These are phyloP conservation scores for Eudyptes chrysolophus DNA, from an alignment of 2,113 vertebrate genomes.

Conservation along the genomic window DNA sequence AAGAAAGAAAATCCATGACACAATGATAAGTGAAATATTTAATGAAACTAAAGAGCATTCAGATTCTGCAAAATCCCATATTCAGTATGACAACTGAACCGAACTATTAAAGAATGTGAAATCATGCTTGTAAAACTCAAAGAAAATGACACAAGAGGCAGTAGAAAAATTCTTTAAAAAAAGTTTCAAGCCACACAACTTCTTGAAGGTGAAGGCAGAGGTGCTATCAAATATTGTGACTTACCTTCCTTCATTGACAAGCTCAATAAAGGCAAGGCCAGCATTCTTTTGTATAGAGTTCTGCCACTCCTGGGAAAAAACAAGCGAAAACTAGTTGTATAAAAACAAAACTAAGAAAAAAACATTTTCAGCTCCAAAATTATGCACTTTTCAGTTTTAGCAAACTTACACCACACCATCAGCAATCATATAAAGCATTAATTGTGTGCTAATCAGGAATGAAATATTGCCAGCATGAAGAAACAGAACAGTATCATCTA, in stretches of 20 bases:
- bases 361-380: conserved; percentile 24
- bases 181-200: not conserved
- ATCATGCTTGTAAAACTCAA: not conserved
- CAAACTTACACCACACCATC: conserved; percentile 3
- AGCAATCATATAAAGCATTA: not conserved
- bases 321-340: not conserved
- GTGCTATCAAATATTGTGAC: not conserved
- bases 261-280: conserved; percentile 89
- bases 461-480: not conserved
- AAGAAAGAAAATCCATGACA: conserved; percentile 22
- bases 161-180: not conserved
- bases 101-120: not conserved
- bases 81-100: not conserved
- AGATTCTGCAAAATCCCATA: not conserved
- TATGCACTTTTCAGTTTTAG: conserved; percentile 32
- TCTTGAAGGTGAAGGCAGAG: not conserved
- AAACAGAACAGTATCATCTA: not conserved
- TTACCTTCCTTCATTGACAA: conserved; percentile 92
- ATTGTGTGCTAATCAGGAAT: not conserved
- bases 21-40: not conserved
- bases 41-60: not conserved
- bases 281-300: conserved; percentile 95
- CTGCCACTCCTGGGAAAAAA: conserved; percentile 83
- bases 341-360: not conserved
- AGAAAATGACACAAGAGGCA: not conserved